phyloP scores from a whole-genome alignment of 2,888 invertebrate species.

The Caenorhabditis macrosperma region DNA sequence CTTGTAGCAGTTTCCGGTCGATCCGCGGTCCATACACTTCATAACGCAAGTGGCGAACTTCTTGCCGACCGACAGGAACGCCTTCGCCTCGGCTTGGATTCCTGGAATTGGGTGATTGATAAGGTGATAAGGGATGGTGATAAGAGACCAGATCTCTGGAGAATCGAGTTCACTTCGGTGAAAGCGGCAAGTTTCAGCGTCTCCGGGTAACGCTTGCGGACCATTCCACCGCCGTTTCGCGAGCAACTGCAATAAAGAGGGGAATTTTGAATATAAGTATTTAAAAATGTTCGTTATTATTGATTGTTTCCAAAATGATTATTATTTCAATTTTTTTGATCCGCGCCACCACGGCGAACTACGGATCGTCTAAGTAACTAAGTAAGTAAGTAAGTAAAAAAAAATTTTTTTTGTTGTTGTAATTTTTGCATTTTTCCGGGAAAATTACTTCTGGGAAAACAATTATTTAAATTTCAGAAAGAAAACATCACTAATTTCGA shows the following conservation, averaged over 20 bases:
- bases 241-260: slow-evolving; percentile 65
- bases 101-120: slow-evolving; percentile 21
- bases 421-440: too few relatives aligned
- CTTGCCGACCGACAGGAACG: slow-evolving; percentile 73
- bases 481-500: background rate
- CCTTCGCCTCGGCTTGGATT: slow-evolving; percentile 73
- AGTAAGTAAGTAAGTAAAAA: too few relatives aligned
- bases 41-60: slow-evolving; percentile 76
- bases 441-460: background rate
- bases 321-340: too few relatives aligned
- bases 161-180: slow-evolving; percentile 74
- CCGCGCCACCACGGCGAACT: too few relatives aligned
- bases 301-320: too few relatives aligned
- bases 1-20: slow-evolving; percentile 65
- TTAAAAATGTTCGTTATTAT: background rate
- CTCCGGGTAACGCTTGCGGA: slow-evolving; percentile 78
- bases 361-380: too few relatives aligned
- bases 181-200: slow-evolving; percentile 78
- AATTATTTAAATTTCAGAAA: background rate
- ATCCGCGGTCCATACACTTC: slow-evolving; percentile 75
- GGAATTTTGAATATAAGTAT: background rate
- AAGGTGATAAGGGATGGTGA: too few relatives aligned
- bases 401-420: too few relatives aligned
- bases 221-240: slow-evolving; percentile 67
- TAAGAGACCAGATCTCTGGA: slow-evolving; percentile 60